A percentile compares a stretch with the other conserved stretches of the same genome.
Evolutionary conservation across 2,113 vertebrate genomes (phyloP).

Genomic region (Microcebus ravelobensis): DNA sequence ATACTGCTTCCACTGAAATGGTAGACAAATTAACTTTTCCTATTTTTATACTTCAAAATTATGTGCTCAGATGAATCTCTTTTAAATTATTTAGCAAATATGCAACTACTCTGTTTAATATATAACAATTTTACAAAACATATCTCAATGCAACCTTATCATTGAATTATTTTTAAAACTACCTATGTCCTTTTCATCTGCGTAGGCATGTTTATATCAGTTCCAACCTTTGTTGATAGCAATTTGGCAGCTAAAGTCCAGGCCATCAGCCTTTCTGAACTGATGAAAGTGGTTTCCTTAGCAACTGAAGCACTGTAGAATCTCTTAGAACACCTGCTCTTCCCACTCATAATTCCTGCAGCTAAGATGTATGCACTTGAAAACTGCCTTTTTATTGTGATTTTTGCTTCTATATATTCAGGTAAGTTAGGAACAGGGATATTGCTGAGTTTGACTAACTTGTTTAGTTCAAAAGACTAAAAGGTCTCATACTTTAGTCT

Average conservation of each 20-base stretch:
- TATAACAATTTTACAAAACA: not conserved
- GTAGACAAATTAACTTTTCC: not conserved
- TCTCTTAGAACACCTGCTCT: constrained; percentile 80
- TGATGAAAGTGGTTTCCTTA: constrained; percentile 83
- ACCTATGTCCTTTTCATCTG: not conserved
- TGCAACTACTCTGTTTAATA: not conserved
- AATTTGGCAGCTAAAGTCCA: constrained; percentile 72
- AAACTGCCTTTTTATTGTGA: constrained; percentile 72
- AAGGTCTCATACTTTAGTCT: not conserved
- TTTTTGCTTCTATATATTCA: constrained; percentile 42
- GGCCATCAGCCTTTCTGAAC: constrained; percentile 74
- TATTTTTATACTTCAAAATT: not conserved
- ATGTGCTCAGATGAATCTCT: not conserved
- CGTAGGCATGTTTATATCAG: constrained; percentile 62
- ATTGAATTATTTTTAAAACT: constrained; percentile 38
- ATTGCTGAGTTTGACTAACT: constrained; percentile 34
- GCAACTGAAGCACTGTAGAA: constrained; percentile 81
- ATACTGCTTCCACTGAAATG: not conserved
- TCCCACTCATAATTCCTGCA: constrained; percentile 76
- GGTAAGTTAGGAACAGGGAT: constrained; percentile 22
- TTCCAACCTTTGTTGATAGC: constrained; percentile 66
- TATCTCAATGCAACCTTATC: not conserved
- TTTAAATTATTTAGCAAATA: constrained; percentile 19
- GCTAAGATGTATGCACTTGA: constrained; percentile 54
- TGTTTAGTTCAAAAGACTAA: not conserved